phyloP scores from a whole-genome alignment of 1,140 invertebrate genomes.

The Aphelenchoides avenae region DNA sequence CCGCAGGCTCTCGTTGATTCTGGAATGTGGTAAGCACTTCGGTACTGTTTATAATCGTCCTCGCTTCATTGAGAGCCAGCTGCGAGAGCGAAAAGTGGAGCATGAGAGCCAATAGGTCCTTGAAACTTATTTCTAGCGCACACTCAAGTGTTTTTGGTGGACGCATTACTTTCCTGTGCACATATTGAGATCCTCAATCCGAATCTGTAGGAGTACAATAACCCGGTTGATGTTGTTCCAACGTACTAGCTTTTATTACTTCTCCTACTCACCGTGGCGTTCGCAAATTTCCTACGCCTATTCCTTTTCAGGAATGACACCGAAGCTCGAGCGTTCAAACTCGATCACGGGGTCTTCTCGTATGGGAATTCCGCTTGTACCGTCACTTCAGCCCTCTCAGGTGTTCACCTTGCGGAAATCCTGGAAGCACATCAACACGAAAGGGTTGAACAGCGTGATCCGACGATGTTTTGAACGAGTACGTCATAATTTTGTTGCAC shows the following conservation, averaged over 20 bases:
- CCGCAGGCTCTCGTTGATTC: too few species aligned
- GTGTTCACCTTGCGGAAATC: conserved; percentile 6
- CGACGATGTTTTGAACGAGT: conserved; percentile 20
- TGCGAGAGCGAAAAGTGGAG: too few species aligned
- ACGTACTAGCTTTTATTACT: neutral
- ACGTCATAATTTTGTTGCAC: neutral
- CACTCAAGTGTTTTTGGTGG: conserved; percentile 38
- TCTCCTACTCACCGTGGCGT: conserved; percentile 5
- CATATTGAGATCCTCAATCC: conserved; percentile 8
- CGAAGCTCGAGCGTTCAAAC: conserved; percentile 14
- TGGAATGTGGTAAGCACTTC: too few species aligned
- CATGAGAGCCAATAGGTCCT: too few species aligned
- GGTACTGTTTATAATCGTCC: too few species aligned
- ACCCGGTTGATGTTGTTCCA: neutral
- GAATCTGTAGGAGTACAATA: conserved; percentile 1
- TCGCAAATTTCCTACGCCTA: too few species aligned
- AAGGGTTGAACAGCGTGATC: conserved; percentile 10
- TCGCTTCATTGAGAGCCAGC: too few species aligned
- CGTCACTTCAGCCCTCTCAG: conserved; percentile 4
- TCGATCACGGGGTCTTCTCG: conserved; percentile 10
- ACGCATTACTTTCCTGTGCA: conserved; percentile 2
- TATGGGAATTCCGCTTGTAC: neutral
- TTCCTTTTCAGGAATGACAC: neutral
- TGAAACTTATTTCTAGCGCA: too few species aligned
- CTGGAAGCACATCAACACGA: conserved; percentile 27